Evolutionary conservation across 2,888 invertebrate species (phyloP).

Genomic region (Parnassius mnemosyne): DNA sequence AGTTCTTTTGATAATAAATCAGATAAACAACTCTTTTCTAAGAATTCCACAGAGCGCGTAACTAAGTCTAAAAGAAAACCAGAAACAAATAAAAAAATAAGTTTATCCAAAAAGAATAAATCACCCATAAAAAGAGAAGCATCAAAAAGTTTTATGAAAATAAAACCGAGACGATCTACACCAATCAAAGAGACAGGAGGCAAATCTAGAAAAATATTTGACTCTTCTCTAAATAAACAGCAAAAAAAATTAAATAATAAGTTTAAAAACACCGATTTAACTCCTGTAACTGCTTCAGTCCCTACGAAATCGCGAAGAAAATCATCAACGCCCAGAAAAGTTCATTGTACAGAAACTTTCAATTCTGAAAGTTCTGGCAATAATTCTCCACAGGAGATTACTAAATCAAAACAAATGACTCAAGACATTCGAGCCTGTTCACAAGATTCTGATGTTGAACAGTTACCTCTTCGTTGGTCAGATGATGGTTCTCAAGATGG

Average conservation of each 20-base stretch:
- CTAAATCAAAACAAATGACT: constrained; percentile 31
- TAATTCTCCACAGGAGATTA: constrained; percentile 52
- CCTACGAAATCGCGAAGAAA: constrained; percentile 72
- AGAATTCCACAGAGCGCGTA: constrained; percentile 38
- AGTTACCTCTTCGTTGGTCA: constrained; percentile 60
- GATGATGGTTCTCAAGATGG: constrained; percentile 66
- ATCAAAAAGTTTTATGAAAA: constrained; percentile 61
- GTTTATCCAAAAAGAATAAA: constrained; percentile 45
- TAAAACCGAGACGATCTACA: constrained; percentile 59
- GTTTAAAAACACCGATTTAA: constrained; percentile 40
- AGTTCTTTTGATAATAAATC: constrained; percentile 38
- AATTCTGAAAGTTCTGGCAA: constrained; percentile 53
- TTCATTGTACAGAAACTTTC: constrained; percentile 61
- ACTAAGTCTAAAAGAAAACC: constrained; percentile 36
- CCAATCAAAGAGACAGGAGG: constrained; percentile 51
- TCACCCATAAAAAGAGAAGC: constrained; percentile 53
- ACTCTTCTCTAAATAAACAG: constrained; percentile 30
- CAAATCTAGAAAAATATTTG: constrained; percentile 43
- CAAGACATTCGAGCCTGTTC: constrained; percentile 34
- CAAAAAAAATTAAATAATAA: constrained; percentile 39
- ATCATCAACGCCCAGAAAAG: constrained; percentile 73
- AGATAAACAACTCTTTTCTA: constrained; percentile 31
- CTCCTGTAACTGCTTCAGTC: constrained; percentile 36
- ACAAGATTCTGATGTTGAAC: constrained; percentile 61
- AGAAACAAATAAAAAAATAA: constrained; percentile 37